Evolutionary conservation across 2,797 vertebrate genomes (phyloP), one percentile per base, ranked within the genome.

Genomic region (Chaetophractus vellerosus): DNA sequence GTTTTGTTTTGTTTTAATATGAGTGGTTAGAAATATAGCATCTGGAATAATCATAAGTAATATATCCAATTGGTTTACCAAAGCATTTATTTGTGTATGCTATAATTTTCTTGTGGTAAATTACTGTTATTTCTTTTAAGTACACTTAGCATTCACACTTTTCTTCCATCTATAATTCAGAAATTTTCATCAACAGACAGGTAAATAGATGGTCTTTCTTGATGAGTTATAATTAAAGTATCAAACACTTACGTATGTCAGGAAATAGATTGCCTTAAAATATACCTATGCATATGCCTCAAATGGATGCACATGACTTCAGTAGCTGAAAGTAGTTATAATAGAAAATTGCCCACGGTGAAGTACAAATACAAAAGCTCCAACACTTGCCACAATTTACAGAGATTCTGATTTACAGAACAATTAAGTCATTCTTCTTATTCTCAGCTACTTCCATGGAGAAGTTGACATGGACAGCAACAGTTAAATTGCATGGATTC

Each of bases 61-160:
- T 88, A 79, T 52, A 93, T 45, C 10, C 78, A 86, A 38, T 89
- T 59, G 88, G 88, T 90, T 96, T 95, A 36, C 66, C 81, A 92
- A 50, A 76, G 12, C 9, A 59, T 90, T 93, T 92, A 92, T 82
- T 97, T 92, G 72, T 81, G n/a, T 8, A 85, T 78, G 33, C 72
- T 96, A 80, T 96, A 94, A 97, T 97, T 96, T 96, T 95, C 90
- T 93, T 94, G n/a, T 69, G 92, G 90, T 90, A 97, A 97, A 96
- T 96, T 96, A 96, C 96, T 95, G 82, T 96, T 97, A 97, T 97
- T 97, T 96, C 84, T 94, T 86, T 94, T 94, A 96, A 96, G 75
- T 88, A 92, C 5, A 93, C 82, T 78, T 96, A 82, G 55, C 55
- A 94, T 94, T 95, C 66, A 83, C 75, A 95, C 85, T 94, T 97